Conservation (phyloP, 35 echinoderm and acorn worm genomes). For the Lytechinus pictus region DNA sequence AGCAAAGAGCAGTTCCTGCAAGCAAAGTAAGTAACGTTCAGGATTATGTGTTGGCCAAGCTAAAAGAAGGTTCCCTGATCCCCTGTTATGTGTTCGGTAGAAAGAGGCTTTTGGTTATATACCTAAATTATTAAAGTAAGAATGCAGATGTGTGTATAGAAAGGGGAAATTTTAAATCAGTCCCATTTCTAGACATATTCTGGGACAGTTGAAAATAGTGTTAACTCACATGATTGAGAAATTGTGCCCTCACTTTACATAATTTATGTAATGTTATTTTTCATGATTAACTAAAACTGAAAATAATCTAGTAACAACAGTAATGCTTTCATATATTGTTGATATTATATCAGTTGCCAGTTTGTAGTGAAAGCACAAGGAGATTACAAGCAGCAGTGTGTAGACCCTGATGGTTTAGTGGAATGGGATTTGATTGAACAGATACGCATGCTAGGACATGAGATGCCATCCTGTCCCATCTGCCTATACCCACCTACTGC, state of each 20-base stretch:
- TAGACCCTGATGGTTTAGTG: conserved; percentile 80
- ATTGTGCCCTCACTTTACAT: neutral
- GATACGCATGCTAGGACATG: conserved; percentile 87
- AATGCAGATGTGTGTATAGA: neutral
- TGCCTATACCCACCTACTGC: conserved; percentile 95
- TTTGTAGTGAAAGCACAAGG: conserved; percentile 87
- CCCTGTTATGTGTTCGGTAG: neutral
- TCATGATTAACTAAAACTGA: too few relatives aligned
- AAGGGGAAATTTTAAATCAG: neutral
- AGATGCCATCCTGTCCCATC: conserved; percentile 94
- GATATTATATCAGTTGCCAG: conserved; percentile 84
- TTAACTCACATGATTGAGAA: neutral
- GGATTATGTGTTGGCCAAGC: neutral
- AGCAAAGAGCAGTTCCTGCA: conserved; percentile 99
- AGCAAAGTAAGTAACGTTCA: conserved; percentile 74
- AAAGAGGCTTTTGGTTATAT: neutral
- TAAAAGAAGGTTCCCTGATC: neutral
- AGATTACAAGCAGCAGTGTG: conserved; percentile 77
- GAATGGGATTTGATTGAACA: conserved; percentile 99
- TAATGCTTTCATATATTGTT: too few relatives aligned
- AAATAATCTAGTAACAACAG: too few relatives aligned
- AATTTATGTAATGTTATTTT: too few relatives aligned
- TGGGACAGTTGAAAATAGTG: neutral
- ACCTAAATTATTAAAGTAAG: neutral
- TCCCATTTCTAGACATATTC: neutral